A percentile compares a stretch with the other conserved stretches of the same genome.
These are phyloP conservation scores for Archocentrus centrarchus DNA, from an alignment of 2,113 vertebrate species.

Conservation along the genomic window DNA sequence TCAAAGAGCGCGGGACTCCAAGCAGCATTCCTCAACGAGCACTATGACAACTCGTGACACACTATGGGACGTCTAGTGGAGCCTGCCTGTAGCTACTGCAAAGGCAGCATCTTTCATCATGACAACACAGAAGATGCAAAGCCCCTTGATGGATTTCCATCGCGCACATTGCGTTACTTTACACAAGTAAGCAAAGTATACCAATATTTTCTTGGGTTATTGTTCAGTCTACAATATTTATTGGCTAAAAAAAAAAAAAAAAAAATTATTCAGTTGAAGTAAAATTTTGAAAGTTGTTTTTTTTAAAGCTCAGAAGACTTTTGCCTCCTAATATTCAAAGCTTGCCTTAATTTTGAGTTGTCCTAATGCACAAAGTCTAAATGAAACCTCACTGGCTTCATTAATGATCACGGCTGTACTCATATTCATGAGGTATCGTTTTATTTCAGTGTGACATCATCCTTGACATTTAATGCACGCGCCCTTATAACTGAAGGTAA, in stretches of 20 bases:
- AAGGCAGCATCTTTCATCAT: slow-evolving; percentile 45
- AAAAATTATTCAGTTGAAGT: background rate
- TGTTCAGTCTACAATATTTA: background rate
- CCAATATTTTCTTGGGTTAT: background rate
- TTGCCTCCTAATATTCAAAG: background rate
- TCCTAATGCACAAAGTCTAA: background rate
- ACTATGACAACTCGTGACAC: slow-evolving; percentile 75
- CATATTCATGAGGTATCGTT: background rate
- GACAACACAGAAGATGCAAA: slow-evolving; percentile 11
- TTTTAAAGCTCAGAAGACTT: background rate
- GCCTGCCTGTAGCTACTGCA: slow-evolving; percentile 11
- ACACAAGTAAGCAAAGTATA: background rate
- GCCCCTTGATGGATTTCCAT: slow-evolving; percentile 6
- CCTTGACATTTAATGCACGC: background rate
- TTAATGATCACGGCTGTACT: background rate
- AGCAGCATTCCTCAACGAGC: slow-evolving; percentile 71
- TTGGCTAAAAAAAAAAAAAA: background rate
- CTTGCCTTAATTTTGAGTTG: background rate
- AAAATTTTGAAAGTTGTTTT: too few species aligned
- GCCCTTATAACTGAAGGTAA: slow-evolving; percentile 6
- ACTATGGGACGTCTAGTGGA: slow-evolving; percentile 49
- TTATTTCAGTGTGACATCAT: background rate
- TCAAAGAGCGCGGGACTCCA: slow-evolving; percentile 69
- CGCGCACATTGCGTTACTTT: background rate
- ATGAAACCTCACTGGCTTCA: background rate